phyloP scores from a whole-genome alignment of 2,113 vertebrate species.

The Psammodynastes pulverulentus region DNA sequence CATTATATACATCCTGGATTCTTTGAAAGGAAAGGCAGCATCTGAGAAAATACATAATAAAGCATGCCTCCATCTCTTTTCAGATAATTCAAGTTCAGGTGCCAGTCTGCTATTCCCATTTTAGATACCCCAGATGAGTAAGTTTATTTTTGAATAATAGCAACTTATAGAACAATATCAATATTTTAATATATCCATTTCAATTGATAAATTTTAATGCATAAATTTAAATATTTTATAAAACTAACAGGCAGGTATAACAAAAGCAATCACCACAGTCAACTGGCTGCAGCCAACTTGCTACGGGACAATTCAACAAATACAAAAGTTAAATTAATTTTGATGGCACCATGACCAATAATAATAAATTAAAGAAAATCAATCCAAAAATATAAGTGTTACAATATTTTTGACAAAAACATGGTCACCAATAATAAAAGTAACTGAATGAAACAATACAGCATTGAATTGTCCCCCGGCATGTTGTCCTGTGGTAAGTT shows the following conservation, averaged over 20 bases:
- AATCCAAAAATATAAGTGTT: not conserved
- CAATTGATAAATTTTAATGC: not conserved
- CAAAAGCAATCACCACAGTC: not conserved
- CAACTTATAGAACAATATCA: not conserved
- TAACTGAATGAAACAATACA: not conserved
- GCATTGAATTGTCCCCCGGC: not conserved
- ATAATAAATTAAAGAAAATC: not conserved
- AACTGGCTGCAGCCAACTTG: not conserved
- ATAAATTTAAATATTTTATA: not conserved
- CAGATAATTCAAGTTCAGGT: not conserved
- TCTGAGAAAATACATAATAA: not conserved
- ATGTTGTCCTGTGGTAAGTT: not conserved
- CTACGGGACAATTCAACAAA: not conserved
- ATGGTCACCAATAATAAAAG: not conserved
- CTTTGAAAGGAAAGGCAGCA: not conserved
- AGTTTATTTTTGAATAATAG: not conserved
- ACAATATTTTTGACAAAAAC: not conserved
- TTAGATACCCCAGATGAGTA: not conserved
- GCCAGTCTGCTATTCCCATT: not conserved
- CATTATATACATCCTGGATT: not conserved
- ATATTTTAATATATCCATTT: not conserved
- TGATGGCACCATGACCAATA: not conserved
- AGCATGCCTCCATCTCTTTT: not conserved
- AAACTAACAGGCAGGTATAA: not conserved
- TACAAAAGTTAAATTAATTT: not conserved